Percentiles rank a stretch among this genome's conserved stretches.
These are phyloP conservation scores for Tenodera sinensis DNA, from an alignment of 2,888 invertebrate genomes.

Conservation along the genomic window DNA sequence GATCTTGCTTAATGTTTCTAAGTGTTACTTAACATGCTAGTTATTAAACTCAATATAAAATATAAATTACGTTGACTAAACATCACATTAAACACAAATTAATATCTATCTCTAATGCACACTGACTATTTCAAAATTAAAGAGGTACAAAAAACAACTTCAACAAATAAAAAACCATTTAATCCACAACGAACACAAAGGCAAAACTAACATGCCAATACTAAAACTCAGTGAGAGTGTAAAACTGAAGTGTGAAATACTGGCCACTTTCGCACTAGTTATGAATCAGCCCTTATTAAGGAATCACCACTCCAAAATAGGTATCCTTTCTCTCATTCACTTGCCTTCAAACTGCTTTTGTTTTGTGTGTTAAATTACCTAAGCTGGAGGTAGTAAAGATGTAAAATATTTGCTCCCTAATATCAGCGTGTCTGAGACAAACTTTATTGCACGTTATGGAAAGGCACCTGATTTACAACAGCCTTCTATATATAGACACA, in stretches of 20 bases:
- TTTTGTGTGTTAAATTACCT: too few species aligned
- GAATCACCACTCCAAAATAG: neutral
- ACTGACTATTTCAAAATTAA: constrained; percentile 23
- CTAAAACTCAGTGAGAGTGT: neutral
- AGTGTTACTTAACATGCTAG: constrained; percentile 13
- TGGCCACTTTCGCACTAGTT: constrained; percentile 11
- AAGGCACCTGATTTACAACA: too few species aligned
- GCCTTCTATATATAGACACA: too few species aligned
- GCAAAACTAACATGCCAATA: constrained; percentile 11
- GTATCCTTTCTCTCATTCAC: neutral
- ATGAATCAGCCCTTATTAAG: neutral
- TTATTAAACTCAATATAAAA: constrained; percentile 17
- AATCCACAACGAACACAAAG: constrained; percentile 1
- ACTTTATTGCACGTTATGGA: too few species aligned
- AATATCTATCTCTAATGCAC: constrained; percentile 22
- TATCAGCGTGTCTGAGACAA: too few species aligned
- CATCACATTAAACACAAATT: constrained; percentile 26
- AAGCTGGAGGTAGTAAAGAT: too few species aligned
- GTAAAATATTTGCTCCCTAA: too few species aligned
- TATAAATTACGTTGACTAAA: constrained; percentile 27
- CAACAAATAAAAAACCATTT: constrained; percentile 16
- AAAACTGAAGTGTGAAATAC: neutral
- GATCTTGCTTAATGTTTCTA: neutral
- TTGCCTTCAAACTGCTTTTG: too few species aligned
- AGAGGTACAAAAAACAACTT: constrained; percentile 27